Evolutionary conservation across 2,797 vertebrate genomes (phyloP), one percentile per base, ranked within the genome.

Genomic region (Babyrousa celebensis): DNA sequence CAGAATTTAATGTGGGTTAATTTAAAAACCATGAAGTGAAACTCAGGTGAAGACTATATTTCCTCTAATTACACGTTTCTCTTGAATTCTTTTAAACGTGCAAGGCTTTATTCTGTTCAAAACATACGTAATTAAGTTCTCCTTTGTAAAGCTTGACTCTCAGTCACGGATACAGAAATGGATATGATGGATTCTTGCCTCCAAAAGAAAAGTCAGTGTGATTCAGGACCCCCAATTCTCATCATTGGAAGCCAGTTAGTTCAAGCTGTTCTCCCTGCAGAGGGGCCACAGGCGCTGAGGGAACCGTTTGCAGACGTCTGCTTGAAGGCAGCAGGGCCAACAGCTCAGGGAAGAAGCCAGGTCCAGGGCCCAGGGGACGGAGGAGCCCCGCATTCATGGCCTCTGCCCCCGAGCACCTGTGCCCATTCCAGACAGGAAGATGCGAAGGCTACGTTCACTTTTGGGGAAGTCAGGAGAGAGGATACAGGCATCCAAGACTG

Each of bases 331-430:
- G 70, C 72, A 60, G 17, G 75, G 43, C 63, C 40, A 4, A 52
- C 2, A 7, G 2, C 23, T 10, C 1, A 58, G 29, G 21, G n/a
- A 56, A 74, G 16, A 72, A 5, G 12, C 25, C 63, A 40, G 36
- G 29, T 11, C 11, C 18, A 68, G 17, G 48, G 1, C 43, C 27
- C 18, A 29, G 40, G 1, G 56, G 16, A 36, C 8, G 18, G 0
- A 2, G 3, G 27, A 40, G 15, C 65, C 75, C 36, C n/a, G 4
- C 0, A 0, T 23, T 23, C 8, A 29, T 0, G 9, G 25, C 36
- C 54, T 12, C 12, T 4, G 65, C 43, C 5, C 27, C 21, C 4
- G 21, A 20, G 20, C 5, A 25, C 16, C 12, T 2, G 4, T 2
- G 9, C 6, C 63, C 10, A 21, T 18, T 40, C 23, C 11, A 4